These are phyloP conservation scores for Popillia japonica DNA, from an alignment of 1,140 invertebrate species.

Conservation along the genomic window DNA sequence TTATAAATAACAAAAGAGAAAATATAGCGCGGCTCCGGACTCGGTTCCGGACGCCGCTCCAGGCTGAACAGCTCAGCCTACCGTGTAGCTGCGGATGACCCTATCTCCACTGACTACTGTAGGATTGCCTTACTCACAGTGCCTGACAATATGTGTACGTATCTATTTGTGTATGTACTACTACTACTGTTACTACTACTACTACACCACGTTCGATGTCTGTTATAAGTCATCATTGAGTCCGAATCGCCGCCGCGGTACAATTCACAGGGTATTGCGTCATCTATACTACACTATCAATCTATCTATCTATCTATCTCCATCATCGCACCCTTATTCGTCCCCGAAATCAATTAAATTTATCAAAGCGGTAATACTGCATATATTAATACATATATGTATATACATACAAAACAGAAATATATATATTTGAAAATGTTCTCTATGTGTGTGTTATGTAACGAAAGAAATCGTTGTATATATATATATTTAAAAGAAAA, in stretches of 20 bases:
- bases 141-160: constrained; percentile 62
- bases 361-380: neutral
- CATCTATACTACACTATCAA: constrained; percentile 47
- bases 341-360: neutral
- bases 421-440: too few species aligned
- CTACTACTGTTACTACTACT: too few species aligned
- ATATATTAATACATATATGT: neutral
- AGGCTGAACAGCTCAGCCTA: constrained; percentile 45
- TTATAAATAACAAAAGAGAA: constrained; percentile 29
- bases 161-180: constrained; percentile 57
- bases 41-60: constrained; percentile 36
- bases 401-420: too few species aligned
- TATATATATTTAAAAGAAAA: neutral
- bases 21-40: constrained; percentile 47
- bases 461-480: neutral
- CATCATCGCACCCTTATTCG: neutral
- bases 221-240: constrained; percentile 43
- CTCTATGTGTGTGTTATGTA: neutral
- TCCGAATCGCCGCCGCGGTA: constrained; percentile 49
- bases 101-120: constrained; percentile 61
- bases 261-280: constrained; percentile 57
- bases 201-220: constrained; percentile 53
- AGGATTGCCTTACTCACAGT: constrained; percentile 63
- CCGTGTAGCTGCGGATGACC: constrained; percentile 54
- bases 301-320: constrained; percentile 10